Evolutionary conservation across 2,797 vertebrate species (phyloP).

Genomic region (Sebastes elongatus): DNA sequence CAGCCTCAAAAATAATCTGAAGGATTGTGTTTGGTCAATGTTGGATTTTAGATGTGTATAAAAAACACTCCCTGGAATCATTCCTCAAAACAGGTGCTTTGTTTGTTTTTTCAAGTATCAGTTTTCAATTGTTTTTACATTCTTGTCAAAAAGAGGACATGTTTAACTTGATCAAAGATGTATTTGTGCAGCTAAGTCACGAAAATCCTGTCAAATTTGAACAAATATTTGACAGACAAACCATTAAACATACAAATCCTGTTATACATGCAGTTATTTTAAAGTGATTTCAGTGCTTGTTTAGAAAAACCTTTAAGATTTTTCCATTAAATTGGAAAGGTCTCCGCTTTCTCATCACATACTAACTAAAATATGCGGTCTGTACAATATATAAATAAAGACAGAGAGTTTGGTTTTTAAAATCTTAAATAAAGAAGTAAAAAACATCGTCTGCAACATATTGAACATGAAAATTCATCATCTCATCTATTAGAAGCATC

Average conservation of each 20-base stretch:
- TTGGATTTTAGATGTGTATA: not conserved
- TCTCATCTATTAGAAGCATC: not conserved
- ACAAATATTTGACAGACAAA: not conserved
- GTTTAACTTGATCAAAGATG: not conserved
- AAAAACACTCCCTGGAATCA: not conserved
- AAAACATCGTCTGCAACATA: not conserved
- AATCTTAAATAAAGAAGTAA: not conserved
- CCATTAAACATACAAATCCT: not conserved
- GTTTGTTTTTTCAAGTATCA: conserved; percentile 7
- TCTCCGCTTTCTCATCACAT: not conserved
- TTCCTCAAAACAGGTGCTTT: not conserved
- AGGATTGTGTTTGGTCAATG: not conserved
- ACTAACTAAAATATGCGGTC: not conserved
- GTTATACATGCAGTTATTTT: not conserved
- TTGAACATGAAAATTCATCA: not conserved
- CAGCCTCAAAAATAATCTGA: conserved; percentile 22
- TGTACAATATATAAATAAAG: not conserved
- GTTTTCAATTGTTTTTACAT: conserved; percentile 14
- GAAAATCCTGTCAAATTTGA: not conserved
- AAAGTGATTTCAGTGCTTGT: not conserved
- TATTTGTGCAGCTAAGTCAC: not conserved
- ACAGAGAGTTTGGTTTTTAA: not conserved
- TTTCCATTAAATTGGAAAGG: not conserved
- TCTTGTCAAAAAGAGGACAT: not conserved
- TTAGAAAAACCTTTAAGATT: not conserved